Conservation (phyloP, 2,888 invertebrate genomes). For the Dicycla oo region DNA sequence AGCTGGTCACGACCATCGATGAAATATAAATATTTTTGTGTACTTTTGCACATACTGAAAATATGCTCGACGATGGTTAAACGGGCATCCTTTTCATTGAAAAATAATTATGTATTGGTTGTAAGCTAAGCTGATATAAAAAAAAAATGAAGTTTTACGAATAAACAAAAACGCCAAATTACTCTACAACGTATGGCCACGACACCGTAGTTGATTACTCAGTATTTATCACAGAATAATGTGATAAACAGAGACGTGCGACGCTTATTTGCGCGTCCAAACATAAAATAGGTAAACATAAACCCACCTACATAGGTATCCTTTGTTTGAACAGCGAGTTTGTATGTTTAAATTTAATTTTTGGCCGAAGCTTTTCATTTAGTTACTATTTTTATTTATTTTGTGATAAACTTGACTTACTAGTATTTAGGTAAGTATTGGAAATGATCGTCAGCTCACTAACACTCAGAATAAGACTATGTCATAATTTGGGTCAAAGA, state of each 20-base stretch:
- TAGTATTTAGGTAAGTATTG: not conserved
- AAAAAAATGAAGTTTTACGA: too few species aligned
- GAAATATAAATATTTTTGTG: too few species aligned
- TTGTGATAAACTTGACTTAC: not conserved
- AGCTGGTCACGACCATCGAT: too few species aligned
- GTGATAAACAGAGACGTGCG: slow-evolving; percentile 5
- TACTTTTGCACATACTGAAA: too few species aligned
- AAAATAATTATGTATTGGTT: too few species aligned
- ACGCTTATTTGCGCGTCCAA: slow-evolving; percentile 18
- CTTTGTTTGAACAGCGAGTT: too few species aligned
- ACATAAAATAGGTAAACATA: too few species aligned
- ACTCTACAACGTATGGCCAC: not conserved
- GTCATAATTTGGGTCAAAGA: not conserved
- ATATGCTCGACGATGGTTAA: too few species aligned
- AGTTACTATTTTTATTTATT: not conserved
- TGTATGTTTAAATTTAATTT: not conserved
- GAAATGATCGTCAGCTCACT: not conserved
- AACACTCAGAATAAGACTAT: not conserved
- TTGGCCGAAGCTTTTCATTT: not conserved
- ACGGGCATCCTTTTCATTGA: too few species aligned
- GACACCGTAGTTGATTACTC: slow-evolving; percentile 9
- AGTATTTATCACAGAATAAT: slow-evolving; percentile 15
- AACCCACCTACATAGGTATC: not conserved
- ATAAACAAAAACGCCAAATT: not conserved
- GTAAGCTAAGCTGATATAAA: too few species aligned